Evolutionary conservation across 2,888 invertebrate genomes (phyloP).

Genomic region (Phymatocera aterrima): DNA sequence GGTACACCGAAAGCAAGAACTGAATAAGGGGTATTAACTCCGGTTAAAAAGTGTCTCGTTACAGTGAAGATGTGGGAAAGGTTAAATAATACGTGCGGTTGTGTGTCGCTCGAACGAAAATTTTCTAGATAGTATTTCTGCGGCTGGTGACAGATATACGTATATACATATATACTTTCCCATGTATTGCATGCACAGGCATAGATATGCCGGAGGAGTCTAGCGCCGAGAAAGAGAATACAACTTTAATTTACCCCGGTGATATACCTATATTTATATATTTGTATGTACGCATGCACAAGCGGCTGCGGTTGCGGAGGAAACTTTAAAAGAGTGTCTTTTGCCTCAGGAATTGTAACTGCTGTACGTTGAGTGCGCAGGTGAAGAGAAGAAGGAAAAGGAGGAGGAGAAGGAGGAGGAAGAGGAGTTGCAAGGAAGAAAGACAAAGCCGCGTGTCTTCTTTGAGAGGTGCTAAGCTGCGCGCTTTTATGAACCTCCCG

Average conservation of each 20-base stretch:
- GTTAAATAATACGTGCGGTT: background rate
- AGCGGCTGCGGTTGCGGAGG: background rate
- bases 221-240: background rate
- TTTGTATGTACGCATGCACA: too few relatives aligned
- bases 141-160: background rate
- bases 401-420: too few relatives aligned
- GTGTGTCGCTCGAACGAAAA: constrained; percentile 5
- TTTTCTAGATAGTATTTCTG: background rate
- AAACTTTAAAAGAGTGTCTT: constrained; percentile 27
- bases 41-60: constrained; percentile 8
- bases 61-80: background rate
- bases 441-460: constrained; percentile 36
- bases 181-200: too few relatives aligned
- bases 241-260: constrained; percentile 20
- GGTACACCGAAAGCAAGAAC: too few relatives aligned
- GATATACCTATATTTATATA: too few relatives aligned
- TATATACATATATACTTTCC: too few relatives aligned
- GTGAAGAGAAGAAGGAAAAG: background rate
- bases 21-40: background rate
- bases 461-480: constrained; percentile 41
- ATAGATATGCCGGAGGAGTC: too few relatives aligned
- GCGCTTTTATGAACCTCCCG: background rate
- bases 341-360: constrained; percentile 7
- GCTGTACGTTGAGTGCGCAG: background rate
- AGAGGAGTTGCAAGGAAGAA: constrained; percentile 11